A percentile compares a stretch with the other conserved stretches of the same genome.
These are phyloP conservation scores for Mesorhabditis sp. DNA, from an alignment of 2,888 invertebrate species.

Conservation along the genomic window DNA sequence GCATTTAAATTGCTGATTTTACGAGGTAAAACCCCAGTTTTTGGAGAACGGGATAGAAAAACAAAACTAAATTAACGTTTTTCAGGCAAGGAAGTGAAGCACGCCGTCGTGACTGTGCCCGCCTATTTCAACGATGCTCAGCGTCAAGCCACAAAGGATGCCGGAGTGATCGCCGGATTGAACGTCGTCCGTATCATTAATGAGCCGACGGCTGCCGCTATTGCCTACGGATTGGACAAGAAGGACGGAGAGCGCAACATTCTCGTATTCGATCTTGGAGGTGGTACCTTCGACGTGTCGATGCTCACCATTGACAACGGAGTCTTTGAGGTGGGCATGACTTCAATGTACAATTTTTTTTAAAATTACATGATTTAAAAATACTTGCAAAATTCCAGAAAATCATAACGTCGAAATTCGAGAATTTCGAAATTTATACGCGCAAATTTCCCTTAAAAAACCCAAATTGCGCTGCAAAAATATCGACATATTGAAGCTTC, in stretches of 20 bases:
- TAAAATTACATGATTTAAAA: no score
- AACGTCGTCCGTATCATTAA: constrained; percentile 72
- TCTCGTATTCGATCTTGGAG: constrained; percentile 94
- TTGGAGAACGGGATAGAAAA: not conserved
- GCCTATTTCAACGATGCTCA: constrained; percentile 99
- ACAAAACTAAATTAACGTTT: constrained; percentile 92
- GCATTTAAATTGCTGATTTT: no score
- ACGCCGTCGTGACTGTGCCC: constrained; percentile 88
- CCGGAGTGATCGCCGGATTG: constrained; percentile 83
- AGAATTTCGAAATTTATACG: no score
- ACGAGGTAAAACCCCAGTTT: no score
- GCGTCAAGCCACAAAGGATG: constrained; percentile 78
- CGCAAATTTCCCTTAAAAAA: no score
- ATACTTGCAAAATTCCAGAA: no score
- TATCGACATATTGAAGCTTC: no score
- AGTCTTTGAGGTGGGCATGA: constrained; percentile 75
- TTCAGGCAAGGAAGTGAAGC: constrained; percentile 79
- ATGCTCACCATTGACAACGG: constrained; percentile 96
- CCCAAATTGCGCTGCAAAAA: no score
- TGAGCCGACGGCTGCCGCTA: constrained; percentile 68
- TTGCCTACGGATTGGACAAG: constrained; percentile 55
- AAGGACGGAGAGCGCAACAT: constrained; percentile 81
- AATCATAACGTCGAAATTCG: no score
- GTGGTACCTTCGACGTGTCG: constrained; percentile 98
- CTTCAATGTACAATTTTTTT: constrained; percentile 28